Evolutionary conservation across 2,888 invertebrate species (phyloP).

Genomic region (Phalera bucephala): DNA sequence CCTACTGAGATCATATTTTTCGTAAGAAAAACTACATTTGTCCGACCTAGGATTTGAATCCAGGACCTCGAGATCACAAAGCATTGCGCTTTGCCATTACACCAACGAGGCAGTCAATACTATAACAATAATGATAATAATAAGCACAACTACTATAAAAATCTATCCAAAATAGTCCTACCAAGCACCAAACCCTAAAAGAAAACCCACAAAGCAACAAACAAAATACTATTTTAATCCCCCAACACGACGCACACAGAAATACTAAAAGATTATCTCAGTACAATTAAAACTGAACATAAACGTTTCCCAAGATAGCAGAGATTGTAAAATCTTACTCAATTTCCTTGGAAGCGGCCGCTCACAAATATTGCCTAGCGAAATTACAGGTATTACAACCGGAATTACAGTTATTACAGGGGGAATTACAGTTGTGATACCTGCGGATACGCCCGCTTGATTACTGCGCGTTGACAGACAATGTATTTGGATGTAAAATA

Average conservation of each 20-base stretch:
- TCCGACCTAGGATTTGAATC: no score
- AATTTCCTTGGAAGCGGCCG: slow-evolving; percentile 36
- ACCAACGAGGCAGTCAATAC: no score
- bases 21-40: no score
- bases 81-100: no score
- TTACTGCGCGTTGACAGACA: slow-evolving; percentile 38
- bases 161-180: no score
- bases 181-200: no score
- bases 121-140: no score
- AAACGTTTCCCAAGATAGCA: slow-evolving; percentile 18
- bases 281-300: slow-evolving; percentile 28
- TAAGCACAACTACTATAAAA: no score
- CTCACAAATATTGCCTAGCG: slow-evolving; percentile 50
- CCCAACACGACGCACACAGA: slow-evolving; percentile 1
- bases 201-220: not conserved
- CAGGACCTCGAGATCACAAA: no score
- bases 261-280: slow-evolving; percentile 14
- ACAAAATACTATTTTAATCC: slow-evolving; percentile 3
- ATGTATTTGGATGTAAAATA: slow-evolving; percentile 17
- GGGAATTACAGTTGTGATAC: slow-evolving; percentile 27
- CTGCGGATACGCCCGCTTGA: slow-evolving; percentile 28
- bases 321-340: slow-evolving; percentile 28
- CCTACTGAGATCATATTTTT: no score
- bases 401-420: slow-evolving; percentile 46
- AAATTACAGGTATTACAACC: slow-evolving; percentile 47